phyloP scores from a whole-genome alignment of 2,888 invertebrate species.

The Drosophila prostipennis region DNA sequence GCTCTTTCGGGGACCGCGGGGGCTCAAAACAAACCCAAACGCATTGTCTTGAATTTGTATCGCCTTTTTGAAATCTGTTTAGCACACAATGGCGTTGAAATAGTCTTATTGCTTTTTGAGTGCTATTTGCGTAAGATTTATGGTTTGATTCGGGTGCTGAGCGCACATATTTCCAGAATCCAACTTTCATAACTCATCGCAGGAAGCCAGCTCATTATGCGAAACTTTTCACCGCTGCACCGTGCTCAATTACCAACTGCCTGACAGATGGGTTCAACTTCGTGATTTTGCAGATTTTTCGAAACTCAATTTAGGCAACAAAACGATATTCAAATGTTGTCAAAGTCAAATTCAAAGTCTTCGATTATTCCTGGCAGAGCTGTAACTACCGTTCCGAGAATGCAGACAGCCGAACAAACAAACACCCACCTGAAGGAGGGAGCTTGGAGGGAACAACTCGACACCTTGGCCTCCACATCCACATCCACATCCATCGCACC shows the following conservation, averaged over 20 bases:
- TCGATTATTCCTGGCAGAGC: constrained; percentile 70
- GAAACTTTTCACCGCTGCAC: constrained; percentile 20
- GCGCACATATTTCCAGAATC: constrained; percentile 10
- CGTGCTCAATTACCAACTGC: constrained; percentile 69
- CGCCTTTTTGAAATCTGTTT: constrained; percentile 83
- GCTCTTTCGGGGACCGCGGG: constrained; percentile 35
- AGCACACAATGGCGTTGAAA: constrained; percentile 83
- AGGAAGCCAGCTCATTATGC: constrained; percentile 37
- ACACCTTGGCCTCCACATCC: constrained; percentile 24
- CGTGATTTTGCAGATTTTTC: constrained; percentile 72
- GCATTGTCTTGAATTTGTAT: constrained; percentile 79
- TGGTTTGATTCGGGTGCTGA: constrained; percentile 64
- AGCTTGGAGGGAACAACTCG: constrained; percentile 12
- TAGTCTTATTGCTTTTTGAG: constrained; percentile 82
- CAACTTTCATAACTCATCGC: constrained; percentile 23
- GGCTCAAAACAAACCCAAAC: constrained; percentile 17
- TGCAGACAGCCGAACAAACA: constrained; percentile 30
- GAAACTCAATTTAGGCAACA: constrained; percentile 43
- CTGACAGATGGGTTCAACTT: constrained; percentile 76
- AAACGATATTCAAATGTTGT: constrained; percentile 78
- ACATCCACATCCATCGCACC: constrained; percentile 13
- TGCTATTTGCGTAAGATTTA: constrained; percentile 78
- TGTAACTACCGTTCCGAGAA: constrained; percentile 74
- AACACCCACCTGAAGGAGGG: constrained; percentile 6
- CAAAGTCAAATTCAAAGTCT: constrained; percentile 78